Evolutionary conservation across 2,888 invertebrate genomes (phyloP).

Genomic region (Leucophora obtusa): DNA sequence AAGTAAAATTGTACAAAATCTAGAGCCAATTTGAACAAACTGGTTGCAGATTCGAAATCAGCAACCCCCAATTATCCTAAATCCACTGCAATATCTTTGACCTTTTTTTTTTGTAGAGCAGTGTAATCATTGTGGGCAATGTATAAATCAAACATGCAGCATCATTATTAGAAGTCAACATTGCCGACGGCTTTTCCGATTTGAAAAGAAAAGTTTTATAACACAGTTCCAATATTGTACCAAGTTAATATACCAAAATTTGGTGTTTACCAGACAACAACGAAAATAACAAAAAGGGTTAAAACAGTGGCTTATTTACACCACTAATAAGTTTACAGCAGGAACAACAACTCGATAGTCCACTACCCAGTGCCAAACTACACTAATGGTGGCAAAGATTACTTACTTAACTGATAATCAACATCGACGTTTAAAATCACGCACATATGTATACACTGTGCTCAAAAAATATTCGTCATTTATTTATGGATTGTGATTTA

Average conservation of each 20-base stretch:
- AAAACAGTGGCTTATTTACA: constrained; percentile 15
- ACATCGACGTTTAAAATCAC: background rate
- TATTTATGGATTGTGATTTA: too few species aligned
- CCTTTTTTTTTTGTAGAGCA: too few species aligned
- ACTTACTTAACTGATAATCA: constrained; percentile 28
- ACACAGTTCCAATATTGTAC: background rate
- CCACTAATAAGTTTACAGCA: constrained; percentile 1
- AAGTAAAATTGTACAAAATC: too few species aligned
- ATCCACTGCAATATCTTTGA: too few species aligned
- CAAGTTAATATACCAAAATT: background rate
- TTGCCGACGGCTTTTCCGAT: background rate
- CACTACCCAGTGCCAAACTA: background rate
- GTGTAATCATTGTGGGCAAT: too few species aligned
- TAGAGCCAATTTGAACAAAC: too few species aligned
- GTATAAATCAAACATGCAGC: background rate
- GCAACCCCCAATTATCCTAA: too few species aligned
- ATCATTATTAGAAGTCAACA: background rate
- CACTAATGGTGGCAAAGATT: constrained; percentile 39
- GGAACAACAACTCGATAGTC: background rate
- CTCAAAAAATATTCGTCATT: background rate
- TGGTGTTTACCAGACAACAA: background rate
- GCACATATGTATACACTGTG: background rate
- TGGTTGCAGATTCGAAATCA: too few species aligned
- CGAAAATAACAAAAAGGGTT: background rate
- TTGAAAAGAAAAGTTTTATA: background rate